Conservation (phyloP, 92 coral and sea anemone species). For the Parazoanthus darwini region DNA sequence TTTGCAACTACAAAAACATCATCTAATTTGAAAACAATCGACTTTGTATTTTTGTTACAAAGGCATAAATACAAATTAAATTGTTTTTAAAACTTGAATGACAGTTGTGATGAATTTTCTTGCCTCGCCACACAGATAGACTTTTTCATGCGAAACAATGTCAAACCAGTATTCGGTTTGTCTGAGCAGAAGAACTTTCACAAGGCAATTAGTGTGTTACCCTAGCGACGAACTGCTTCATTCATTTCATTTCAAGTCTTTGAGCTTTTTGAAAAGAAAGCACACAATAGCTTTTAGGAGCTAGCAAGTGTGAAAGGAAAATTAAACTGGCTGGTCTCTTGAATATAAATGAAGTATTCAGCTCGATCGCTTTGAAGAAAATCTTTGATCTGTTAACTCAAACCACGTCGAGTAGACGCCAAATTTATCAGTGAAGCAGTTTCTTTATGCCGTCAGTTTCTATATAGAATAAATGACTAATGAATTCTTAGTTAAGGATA, state of each 20-base stretch:
- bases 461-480: slow-evolving; percentile 1
- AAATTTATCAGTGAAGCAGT: background rate
- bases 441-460: background rate
- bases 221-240: slow-evolving; percentile 16
- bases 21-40: slow-evolving; percentile 27
- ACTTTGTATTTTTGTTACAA: slow-evolving; percentile 27
- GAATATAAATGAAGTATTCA: slow-evolving; percentile 4
- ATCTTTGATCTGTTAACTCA: background rate
- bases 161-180: background rate
- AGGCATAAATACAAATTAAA: slow-evolving; percentile 2
- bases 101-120: background rate
- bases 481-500: background rate
- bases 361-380: background rate
- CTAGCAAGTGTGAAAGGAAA: slow-evolving; percentile 19
- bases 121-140: background rate
- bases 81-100: background rate
- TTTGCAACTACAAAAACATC: background rate
- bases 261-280: slow-evolving; percentile 22
- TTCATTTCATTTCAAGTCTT: slow-evolving; percentile 23
- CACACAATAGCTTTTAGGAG: slow-evolving; percentile 29
- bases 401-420: background rate
- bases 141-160: background rate
- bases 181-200: background rate
- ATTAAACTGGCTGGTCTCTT: background rate
- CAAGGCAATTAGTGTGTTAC: slow-evolving; percentile 1